A percentile compares a stretch with the other conserved stretches of the same genome.
phyloP scores from a whole-genome alignment of 2,888 invertebrate species.

The Clivina fossor region DNA sequence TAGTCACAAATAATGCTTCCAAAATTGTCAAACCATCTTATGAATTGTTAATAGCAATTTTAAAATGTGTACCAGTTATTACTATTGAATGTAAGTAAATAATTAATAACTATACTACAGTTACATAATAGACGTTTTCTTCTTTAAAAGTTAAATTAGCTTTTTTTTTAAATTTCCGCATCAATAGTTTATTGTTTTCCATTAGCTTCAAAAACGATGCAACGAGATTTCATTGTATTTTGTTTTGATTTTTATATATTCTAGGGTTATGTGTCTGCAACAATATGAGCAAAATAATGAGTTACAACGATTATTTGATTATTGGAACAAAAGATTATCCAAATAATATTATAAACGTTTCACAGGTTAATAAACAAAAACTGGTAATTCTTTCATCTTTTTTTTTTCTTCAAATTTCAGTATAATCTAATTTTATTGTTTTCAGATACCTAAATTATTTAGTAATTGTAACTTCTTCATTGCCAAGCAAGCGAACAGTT shows the following conservation, averaged over 20 bases:
- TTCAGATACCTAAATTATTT: conserved; percentile 16
- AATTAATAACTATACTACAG: not conserved
- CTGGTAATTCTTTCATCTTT: conserved; percentile 4
- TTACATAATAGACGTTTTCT: too few relatives aligned
- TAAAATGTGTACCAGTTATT: conserved; percentile 7
- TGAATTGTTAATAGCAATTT: conserved; percentile 16
- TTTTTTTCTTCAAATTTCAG: not conserved
- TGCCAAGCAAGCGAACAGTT: not conserved
- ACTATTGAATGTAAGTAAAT: conserved; percentile 21
- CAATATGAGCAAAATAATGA: not conserved
- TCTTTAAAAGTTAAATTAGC: not conserved
- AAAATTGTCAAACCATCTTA: conserved; percentile 15
- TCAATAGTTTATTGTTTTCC: not conserved
- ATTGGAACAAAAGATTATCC: conserved; percentile 14
- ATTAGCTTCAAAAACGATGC: not conserved
- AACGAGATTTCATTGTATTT: not conserved
- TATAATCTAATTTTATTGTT: not conserved
- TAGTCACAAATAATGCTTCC: conserved; percentile 1
- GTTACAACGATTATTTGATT: conserved; percentile 16
- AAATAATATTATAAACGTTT: not conserved
- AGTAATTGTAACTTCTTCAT: conserved; percentile 11
- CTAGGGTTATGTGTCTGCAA: conserved; percentile 16
- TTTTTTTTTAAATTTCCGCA: not conserved
- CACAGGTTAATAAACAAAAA: conserved; percentile 21
- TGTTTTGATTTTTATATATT: not conserved